These are phyloP conservation scores for Frankliniella fusca DNA, from an alignment of 2,888 invertebrate species.

Conservation along the genomic window DNA sequence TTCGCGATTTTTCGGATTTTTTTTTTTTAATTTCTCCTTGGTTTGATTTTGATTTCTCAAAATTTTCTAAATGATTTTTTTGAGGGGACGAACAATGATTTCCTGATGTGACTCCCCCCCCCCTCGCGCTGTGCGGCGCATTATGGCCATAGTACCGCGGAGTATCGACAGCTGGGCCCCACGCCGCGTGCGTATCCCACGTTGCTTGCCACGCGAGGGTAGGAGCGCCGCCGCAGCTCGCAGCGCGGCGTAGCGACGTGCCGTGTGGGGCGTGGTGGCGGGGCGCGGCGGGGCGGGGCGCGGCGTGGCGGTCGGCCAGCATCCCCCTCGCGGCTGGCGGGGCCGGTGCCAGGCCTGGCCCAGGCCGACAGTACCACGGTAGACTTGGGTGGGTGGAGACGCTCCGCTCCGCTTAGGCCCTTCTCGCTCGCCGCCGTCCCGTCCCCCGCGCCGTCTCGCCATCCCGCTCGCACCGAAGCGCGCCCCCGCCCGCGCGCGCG, in stretches of 20 bases:
- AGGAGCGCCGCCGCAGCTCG: not conserved
- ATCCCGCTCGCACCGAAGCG: not conserved
- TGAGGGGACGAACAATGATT: too few relatives aligned
- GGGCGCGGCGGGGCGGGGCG: not conserved
- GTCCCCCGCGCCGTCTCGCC: not conserved
- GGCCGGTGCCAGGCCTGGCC: not conserved
- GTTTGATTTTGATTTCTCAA: too few relatives aligned
- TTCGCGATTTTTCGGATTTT: too few relatives aligned
- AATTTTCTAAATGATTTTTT: too few relatives aligned
- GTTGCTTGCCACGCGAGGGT: too few relatives aligned
- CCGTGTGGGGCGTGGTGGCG: not conserved
- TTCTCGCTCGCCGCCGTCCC: not conserved
- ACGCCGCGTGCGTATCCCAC: too few relatives aligned
- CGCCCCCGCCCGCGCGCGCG: not conserved
- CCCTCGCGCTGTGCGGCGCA: not conserved
- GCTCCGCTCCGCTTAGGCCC: not conserved
- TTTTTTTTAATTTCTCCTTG: too few relatives aligned
- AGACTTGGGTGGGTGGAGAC: constrained; percentile 18
- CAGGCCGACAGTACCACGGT: constrained; percentile 1
- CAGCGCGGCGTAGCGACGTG: not conserved
- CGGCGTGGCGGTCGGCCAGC: not conserved
- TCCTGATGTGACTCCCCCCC: too few relatives aligned
- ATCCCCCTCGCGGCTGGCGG: not conserved
- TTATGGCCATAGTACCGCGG: too few relatives aligned
- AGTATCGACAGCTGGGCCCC: too few relatives aligned